Evolutionary conservation across 2,888 invertebrate genomes (phyloP), one percentile per base, ranked within the genome.

Genomic region (Acanthosepion lycidas): DNA sequence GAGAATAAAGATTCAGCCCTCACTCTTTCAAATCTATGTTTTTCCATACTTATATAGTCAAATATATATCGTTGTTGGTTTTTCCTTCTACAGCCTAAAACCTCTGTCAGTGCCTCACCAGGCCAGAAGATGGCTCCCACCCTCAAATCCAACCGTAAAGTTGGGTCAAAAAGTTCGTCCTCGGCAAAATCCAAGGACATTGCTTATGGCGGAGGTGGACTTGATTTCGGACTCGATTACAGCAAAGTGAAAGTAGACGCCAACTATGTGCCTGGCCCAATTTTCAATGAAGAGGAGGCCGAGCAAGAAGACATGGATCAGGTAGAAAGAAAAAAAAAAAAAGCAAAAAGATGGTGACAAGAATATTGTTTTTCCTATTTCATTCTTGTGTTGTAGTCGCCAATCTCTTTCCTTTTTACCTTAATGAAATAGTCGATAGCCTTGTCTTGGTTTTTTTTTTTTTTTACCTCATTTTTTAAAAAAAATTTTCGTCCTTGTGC

Each of bases 151-250:
- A 78, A 93, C 28, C 6, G n/a, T n/a, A 93, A 93, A 28, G 49
- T 93, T 42, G 92, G 20, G 2, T 51, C 92, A 12, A 23, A 53
- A 51, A 93, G 53, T n/a, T 93, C 92, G 6, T 48, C 92, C 23
- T 51, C 28, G 53, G 92, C 18, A 51, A 93, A 51, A 55, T 49
- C 91, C 42, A 94, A 94, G 93, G 91, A 96, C 94, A 96, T 95
- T 94, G 96, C 96, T 93, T 96, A 96, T 95, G 97, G 97, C 94
- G 97, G 96, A n/a, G 96, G 96, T 42, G 95, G 95, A 0, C 95
- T 96, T 15, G 95, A 96, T 91, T 96, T 96, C 94, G 97, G 96
- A 49, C 95, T 96, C n/a, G 96, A 96, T 95, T 96, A 94, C 94
- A 94, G 20, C 33, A 64, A 94, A 6, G 94, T 64, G 49, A 53